A percentile compares a stretch with the other conserved stretches of the same genome.
Conservation (phyloP, 1,140 invertebrate species). For the Drosophila ananassae region DNA sequence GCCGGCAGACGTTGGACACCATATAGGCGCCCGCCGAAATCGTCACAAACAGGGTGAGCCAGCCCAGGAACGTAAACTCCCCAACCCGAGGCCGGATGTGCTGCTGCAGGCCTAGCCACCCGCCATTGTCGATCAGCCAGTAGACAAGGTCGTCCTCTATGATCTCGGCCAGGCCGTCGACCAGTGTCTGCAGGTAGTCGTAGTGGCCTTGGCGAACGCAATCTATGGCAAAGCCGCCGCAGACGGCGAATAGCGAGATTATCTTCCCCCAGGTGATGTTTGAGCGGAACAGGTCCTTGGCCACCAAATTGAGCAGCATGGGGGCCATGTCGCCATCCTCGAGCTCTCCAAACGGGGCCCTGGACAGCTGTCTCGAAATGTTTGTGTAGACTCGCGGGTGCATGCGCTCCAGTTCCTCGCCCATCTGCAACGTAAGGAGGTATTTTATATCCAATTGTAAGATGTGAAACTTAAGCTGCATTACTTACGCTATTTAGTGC, state of each 20-base stretch:
- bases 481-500: conserved; percentile 78
- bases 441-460: not conserved
- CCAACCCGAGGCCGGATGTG: conserved; percentile 72
- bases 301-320: conserved; percentile 86
- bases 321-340: conserved; percentile 86
- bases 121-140: conserved; percentile 89
- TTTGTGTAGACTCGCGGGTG: conserved; percentile 88
- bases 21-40: conserved; percentile 74
- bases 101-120: conserved; percentile 86
- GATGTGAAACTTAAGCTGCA: not conserved
- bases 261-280: conserved; percentile 89
- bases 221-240: conserved; percentile 89
- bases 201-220: conserved; percentile 88
- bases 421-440: conserved; percentile 56
- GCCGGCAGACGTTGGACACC: conserved; percentile 72
- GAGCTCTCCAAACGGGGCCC: conserved; percentile 84
- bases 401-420: conserved; percentile 86
- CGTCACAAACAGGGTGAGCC: conserved; percentile 77
- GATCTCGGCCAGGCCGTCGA: conserved; percentile 87
- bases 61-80: conserved; percentile 77
- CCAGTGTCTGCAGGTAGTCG: conserved; percentile 87
- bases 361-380: conserved; percentile 86
- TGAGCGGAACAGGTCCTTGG: conserved; percentile 86
- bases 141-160: conserved; percentile 88
- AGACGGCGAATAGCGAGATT: conserved; percentile 88